Evolutionary conservation across 2,888 invertebrate species (phyloP), one percentile per base, ranked within the genome.

Genomic region (Bembecia ichneumoniformis): DNA sequence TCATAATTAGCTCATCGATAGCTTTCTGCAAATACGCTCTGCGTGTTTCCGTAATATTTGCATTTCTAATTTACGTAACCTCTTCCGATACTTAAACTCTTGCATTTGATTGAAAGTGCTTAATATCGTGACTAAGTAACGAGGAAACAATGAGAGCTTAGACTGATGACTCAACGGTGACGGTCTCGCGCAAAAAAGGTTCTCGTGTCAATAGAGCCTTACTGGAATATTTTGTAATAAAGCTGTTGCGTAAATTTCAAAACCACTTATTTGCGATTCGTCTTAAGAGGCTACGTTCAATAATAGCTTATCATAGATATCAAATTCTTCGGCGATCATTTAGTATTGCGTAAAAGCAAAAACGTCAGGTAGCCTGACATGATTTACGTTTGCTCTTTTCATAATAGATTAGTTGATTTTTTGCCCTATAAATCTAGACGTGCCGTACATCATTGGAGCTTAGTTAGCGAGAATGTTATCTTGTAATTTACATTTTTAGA

Each of bases 211-310:
- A 28, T 46, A 28, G 14, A 5, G 40, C 40, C 40, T 40, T 13
- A n/a, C 54, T 62, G 58, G 58, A 63, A 64, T 66, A 73, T 73
- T 74, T 66, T 66, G 68, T 64, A 67, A 73, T 71, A 77, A 59
- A 74, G 55, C 53, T 46, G 28, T 76, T 75, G 68, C 67, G 62
- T 71, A 77, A 77, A 59, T 45, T 54, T 17, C 15, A 17, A 16
- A 15, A 11, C 44, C 16, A 17, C 44, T 44, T 40, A 15, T 14
- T 44, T 44, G 44, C 44, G 7, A 44, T 3, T 44, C 17, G 44
- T 44, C 44, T 44, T 17, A 44, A 44, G 15, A 44, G 44, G 40
- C 11, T 44, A 44, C 10, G 13, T 16, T 44, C 11, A 16, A 44
- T 16, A 44, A 17, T 7, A 40, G 44, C n/a, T 44, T 44, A 15